A percentile compares a stretch with the other conserved stretches of the same genome.
Conservation (phyloP, 2,888 invertebrate genomes). For the Thecocarcelia acutangulata region DNA sequence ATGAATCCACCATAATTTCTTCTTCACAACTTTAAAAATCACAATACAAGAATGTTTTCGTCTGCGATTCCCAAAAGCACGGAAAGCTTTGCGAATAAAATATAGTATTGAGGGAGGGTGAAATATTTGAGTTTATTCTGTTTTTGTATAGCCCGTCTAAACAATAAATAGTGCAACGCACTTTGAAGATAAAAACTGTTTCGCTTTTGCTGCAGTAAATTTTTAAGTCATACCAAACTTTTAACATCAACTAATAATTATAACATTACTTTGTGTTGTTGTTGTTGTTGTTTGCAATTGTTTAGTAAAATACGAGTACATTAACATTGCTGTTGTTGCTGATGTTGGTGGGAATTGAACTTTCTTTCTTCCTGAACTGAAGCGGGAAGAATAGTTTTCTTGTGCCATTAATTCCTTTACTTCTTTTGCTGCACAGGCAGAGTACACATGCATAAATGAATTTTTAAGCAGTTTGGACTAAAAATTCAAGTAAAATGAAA, state of each 20-base stretch:
- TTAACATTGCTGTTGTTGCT: not conserved
- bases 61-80: no score
- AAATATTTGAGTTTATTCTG: no score
- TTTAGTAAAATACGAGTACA: constrained; percentile 32
- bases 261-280: constrained; percentile 29
- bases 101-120: no score
- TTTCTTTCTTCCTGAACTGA: constrained; percentile 62
- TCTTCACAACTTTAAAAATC: no score
- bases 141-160: not conserved
- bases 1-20: no score
- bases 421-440: constrained; percentile 18
- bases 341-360: constrained; percentile 65
- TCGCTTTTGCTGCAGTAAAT: constrained; percentile 51
- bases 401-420: constrained; percentile 1
- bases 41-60: no score
- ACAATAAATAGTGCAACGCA: constrained; percentile 16
- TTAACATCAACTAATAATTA: constrained; percentile 32
- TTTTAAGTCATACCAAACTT: constrained; percentile 21
- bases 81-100: no score
- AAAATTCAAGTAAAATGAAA: constrained; percentile 47
- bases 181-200: constrained; percentile 17
- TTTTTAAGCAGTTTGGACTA: constrained; percentile 48
- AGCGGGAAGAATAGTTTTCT: constrained; percentile 57
- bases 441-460: constrained; percentile 31
- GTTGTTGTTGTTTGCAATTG: constrained; percentile 12